These are phyloP conservation scores for Acyrthosiphon pisum DNA, from an alignment of 1,140 invertebrate genomes.

Conservation along the genomic window DNA sequence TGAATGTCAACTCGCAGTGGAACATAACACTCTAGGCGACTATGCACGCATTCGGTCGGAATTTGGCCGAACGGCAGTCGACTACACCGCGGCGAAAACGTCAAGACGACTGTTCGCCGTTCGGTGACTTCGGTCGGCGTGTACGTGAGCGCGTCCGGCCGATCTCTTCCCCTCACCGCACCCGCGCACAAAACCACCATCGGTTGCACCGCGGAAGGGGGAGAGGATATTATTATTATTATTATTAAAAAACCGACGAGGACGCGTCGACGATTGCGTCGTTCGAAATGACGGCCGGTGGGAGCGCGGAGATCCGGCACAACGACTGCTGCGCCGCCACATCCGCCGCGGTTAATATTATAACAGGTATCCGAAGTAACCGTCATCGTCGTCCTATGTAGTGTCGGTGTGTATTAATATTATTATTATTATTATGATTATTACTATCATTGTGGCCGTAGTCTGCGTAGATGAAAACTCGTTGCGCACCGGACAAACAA, in stretches of 20 bases:
- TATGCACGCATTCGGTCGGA: neutral
- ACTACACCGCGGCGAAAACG: neutral
- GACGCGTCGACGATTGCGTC: neutral
- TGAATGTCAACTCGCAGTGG: neutral
- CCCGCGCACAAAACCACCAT: neutral
- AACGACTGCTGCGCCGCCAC: neutral
- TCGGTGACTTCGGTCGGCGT: neutral
- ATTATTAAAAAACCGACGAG: neutral
- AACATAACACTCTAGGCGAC: neutral
- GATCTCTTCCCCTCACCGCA: neutral
- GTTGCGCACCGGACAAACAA: neutral
- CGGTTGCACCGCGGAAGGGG: neutral
- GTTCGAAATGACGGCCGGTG: neutral
- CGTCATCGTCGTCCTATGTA: neutral
- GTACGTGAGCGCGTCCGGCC: neutral
- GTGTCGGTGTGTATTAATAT: neutral
- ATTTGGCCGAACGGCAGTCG: neutral
- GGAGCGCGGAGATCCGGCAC: conserved; percentile 6
- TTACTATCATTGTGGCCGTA: neutral
- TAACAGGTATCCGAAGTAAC: neutral
- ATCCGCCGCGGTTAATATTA: neutral
- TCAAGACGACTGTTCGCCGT: neutral
- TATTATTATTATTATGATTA: neutral
- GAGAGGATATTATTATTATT: neutral
- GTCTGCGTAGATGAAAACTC: neutral